A percentile compares a stretch with the other conserved stretches of the same genome.
Conservation (phyloP, 2,113 vertebrate genomes). For the Candoia aspera region DNA sequence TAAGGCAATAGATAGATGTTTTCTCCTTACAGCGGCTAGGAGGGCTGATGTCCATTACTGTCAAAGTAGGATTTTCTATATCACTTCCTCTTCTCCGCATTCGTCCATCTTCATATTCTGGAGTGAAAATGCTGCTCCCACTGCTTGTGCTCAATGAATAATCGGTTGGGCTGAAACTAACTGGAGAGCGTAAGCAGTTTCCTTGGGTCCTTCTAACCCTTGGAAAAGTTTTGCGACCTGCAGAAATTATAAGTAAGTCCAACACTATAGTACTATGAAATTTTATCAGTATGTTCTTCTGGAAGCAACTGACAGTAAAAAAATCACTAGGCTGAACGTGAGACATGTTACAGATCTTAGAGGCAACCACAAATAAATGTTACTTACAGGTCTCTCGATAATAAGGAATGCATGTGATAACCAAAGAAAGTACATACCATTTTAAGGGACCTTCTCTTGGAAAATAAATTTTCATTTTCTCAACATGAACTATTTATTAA, state of each 20-base stretch:
- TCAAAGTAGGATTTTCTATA: conserved; percentile 91
- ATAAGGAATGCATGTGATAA: not conserved
- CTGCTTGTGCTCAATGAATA: conserved; percentile 95
- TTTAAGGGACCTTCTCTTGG: not conserved
- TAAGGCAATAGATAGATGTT: not conserved
- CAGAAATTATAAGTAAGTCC: not conserved
- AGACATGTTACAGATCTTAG: fast-evolving
- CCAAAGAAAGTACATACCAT: not conserved
- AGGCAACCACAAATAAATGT: not conserved
- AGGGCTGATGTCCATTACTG: conserved; percentile 97
- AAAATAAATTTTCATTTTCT: not conserved
- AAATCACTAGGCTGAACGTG: fast-evolving
- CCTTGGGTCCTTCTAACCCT: conserved; percentile 93
- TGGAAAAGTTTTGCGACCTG: conserved; percentile 97
- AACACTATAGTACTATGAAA: not conserved
- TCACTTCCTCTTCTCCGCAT: conserved; percentile 89
- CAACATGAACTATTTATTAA: not conserved
- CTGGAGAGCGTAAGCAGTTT: conserved; percentile 89
- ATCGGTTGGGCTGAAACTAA: conserved; percentile 94
- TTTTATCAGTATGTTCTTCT: not conserved
- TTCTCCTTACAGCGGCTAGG: conserved; percentile 93
- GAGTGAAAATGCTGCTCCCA: conserved; percentile 93
- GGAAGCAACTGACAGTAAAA: not conserved
- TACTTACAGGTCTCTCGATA: not conserved
- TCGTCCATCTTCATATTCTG: conserved; percentile 88